phyloP scores from a whole-genome alignment of 2,888 invertebrate genomes.

The Eupeodes latifasciatus region DNA sequence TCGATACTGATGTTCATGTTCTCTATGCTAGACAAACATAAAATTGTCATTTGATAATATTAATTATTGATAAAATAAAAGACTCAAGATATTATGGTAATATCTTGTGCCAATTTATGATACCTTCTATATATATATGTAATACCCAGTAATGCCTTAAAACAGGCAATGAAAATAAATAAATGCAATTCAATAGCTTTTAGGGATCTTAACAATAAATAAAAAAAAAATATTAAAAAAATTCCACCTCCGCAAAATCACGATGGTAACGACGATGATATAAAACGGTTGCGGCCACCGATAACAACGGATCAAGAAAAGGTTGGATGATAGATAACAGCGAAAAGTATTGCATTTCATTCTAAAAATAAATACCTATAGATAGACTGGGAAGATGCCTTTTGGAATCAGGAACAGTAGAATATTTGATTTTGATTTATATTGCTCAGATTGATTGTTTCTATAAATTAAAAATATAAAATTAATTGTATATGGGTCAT shows the following conservation, averaged over 20 bases:
- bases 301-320: neutral
- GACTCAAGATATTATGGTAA: neutral
- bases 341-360: neutral
- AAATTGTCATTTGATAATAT: conserved; percentile 50
- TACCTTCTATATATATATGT: too few relatives aligned
- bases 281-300: too few relatives aligned
- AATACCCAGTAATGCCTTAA: neutral
- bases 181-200: neutral
- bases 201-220: neutral
- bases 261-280: neutral
- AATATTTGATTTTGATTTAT: too few relatives aligned
- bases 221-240: neutral
- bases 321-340: neutral
- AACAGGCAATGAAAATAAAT: conserved; percentile 6
- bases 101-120: neutral
- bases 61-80: conserved; percentile 35
- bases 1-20: neutral
- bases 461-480: too few relatives aligned
- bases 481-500: too few relatives aligned
- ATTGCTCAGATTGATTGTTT: too few relatives aligned
- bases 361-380: neutral
- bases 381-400: too few relatives aligned
- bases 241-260: neutral
- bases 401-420: too few relatives aligned
- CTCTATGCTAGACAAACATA: conserved; percentile 12